Evolutionary conservation across 2,888 invertebrate species (phyloP), one percentile per base, ranked within the genome.

Genomic region (Anoplius nigerrimus): DNA sequence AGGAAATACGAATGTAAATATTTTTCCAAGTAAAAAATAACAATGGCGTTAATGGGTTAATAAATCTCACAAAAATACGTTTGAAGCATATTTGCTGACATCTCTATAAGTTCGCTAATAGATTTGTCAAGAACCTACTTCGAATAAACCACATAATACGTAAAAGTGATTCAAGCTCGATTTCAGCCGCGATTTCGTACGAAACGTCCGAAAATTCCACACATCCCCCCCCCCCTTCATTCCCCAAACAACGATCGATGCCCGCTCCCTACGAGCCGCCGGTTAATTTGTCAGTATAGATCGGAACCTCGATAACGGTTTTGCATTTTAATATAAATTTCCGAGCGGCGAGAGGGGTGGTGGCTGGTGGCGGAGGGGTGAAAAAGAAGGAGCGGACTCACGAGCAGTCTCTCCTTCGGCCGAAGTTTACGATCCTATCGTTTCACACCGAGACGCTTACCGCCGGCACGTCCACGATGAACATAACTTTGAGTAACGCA

Each of bases 351-450:
- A n/a, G n/a, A n/a, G n/a, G n/a, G n/a, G n/a, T n/a, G n/a, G n/a
- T n/a, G n/a, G n/a, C n/a, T n/a, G n/a, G n/a, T n/a, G n/a, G 56
- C 56, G 67, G 59, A 65, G 64, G 63, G 55, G 58, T 62, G 46
- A 43, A 52, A 48, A 21, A 22, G 16, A 22, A 52, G 24, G 18
- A 53, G 48, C 21, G 46, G 58, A 48, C 48, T 16, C 16, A 2
- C 11, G 48, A 2, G 16, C 48, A 2, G 16, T 1, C 48, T 45
- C 45, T 58, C 43, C 64, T n/a, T n/a, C n/a, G n/a, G n/a, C 58
- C 43, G 61, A 42, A 72, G 72, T 79, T 81, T 82, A 82, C 60
- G 82, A 77, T 76, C 74, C 74, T 64, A 78, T 76, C 72, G 77
- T 79, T 77, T 79, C 74, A 77, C 76, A 74, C 77, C 57, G 57